Percentiles rank a stretch among this genome's conserved stretches.
Conservation (phyloP, 2,888 invertebrate species). For the Ecliptopera silaceata region DNA sequence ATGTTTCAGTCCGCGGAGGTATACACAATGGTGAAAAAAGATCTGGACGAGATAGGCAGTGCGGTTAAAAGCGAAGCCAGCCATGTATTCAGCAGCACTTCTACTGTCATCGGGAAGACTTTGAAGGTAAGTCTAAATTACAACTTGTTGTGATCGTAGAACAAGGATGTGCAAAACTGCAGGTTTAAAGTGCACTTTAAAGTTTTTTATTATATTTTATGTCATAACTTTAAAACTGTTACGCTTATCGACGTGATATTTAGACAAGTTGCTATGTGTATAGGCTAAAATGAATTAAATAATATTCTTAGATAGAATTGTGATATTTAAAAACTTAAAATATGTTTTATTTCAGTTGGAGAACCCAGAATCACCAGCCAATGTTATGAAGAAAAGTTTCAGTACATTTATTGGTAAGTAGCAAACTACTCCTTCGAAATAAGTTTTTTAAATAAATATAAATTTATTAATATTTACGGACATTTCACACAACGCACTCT, state of each 20-base stretch:
- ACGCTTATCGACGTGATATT: too few relatives aligned
- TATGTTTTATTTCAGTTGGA: conserved; percentile 81
- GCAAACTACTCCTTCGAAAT: too few relatives aligned
- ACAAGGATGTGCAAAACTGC: too few relatives aligned
- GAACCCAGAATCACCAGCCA: conserved; percentile 87
- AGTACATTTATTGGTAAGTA: conserved; percentile 85
- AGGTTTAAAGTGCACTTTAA: too few relatives aligned
- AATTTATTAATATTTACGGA: too few relatives aligned
- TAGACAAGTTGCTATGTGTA: too few relatives aligned
- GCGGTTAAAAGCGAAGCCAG: conserved; percentile 88
- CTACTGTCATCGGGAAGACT: conserved; percentile 86
- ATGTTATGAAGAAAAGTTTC: conserved; percentile 87
- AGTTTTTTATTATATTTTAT: too few relatives aligned
- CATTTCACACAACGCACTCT: too few relatives aligned
- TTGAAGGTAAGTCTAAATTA: conserved; percentile 85
- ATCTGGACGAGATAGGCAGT: conserved; percentile 88
- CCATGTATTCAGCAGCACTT: conserved; percentile 85
- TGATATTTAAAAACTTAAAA: not conserved
- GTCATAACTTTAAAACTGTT: too few relatives aligned
- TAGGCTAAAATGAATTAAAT: too few relatives aligned
- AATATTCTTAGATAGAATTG: not conserved
- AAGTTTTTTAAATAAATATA: too few relatives aligned
- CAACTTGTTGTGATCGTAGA: too few relatives aligned
- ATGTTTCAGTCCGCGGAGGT: conserved; percentile 86
- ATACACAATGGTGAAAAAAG: conserved; percentile 89